Base-by-base conservation (phyloP, 2,113 vertebrate species). In the Phasianus colchicus region DNA sequence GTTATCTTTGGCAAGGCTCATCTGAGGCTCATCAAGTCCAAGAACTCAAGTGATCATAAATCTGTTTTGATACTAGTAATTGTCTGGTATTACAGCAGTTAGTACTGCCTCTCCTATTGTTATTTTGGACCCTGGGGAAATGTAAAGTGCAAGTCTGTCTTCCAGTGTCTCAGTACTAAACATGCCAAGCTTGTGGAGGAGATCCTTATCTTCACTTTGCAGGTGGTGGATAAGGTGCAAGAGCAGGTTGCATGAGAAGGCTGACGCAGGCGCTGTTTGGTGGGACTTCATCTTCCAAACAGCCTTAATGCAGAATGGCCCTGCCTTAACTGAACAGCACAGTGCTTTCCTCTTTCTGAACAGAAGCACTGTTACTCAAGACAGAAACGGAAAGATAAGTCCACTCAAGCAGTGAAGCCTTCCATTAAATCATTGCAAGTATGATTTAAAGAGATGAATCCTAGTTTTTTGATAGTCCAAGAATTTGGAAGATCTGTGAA, bases 81-180 rank as follows among this genome's bases (percentile, higher is more conserved):
- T 4, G 11, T 70, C 67, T 80, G 79, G 29, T 86, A 36, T 73
- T 89, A 67, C 0, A 0, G 60, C 58, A 72, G 75, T 88, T 81
- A 34, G 69, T 72, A 38, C 76, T 81, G 34, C 61, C 80, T 91
- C 42, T 2, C 3, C 79, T 85, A 24, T 88, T 86, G 86, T 88
- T 96, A 80, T 77, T 63, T 71, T 74, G 73, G 84, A 82, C 93
- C 84, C 84, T 85, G 48, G 70, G 73, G 83, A 94, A 93, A 83
- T 40, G 79, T 30, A 60, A 55, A 80, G 47, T 63, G 21, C 22
- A 34, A 74, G 72, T 70, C 67, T 92, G 43, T 48, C 66, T 58
- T 70, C 42, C 58, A 5, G 0, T 79, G 42, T 85, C 90, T 91
- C 79, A 75, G 38, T 74, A 47, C 60, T 47, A 55, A 78, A 64